These are phyloP conservation scores for Heliconius sara DNA, from an alignment of 2,888 invertebrate genomes.

Conservation along the genomic window DNA sequence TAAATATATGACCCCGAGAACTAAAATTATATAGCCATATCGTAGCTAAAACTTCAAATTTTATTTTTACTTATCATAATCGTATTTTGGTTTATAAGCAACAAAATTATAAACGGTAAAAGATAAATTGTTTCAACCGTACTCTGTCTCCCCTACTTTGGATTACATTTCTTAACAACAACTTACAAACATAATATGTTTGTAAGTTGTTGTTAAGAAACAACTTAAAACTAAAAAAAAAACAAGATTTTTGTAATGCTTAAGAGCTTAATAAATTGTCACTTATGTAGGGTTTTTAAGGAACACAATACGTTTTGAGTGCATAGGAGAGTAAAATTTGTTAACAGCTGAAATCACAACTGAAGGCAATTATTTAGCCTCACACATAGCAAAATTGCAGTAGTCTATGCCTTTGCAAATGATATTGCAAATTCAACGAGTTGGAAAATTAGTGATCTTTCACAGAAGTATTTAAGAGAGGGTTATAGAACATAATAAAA, in stretches of 20 bases:
- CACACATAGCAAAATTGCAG: slow-evolving; percentile 49
- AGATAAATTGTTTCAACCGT: no score
- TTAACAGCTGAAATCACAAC: slow-evolving; percentile 57
- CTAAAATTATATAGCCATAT: no score
- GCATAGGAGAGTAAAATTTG: slow-evolving; percentile 54
- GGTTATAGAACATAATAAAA: neutral
- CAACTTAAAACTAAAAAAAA: slow-evolving; percentile 21
- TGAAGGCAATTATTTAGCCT: slow-evolving; percentile 57
- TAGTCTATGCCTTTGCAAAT: slow-evolving; percentile 33
- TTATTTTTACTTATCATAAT: no score
- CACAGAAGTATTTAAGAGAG: slow-evolving; percentile 31
- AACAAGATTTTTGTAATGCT: slow-evolving; percentile 33
- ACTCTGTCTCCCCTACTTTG: no score
- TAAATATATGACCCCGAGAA: no score
- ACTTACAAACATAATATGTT: slow-evolving; percentile 12
- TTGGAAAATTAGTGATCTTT: slow-evolving; percentile 38
- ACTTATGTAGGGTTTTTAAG: slow-evolving; percentile 50
- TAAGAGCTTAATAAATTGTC: slow-evolving; percentile 46
- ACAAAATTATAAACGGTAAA: no score
- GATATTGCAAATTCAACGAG: slow-evolving; percentile 37
- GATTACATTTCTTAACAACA: slow-evolving; percentile 4
- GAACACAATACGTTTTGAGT: slow-evolving; percentile 51
- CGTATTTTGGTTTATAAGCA: no score
- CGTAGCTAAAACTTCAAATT: no score
- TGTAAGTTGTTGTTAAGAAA: neutral